Base-by-base conservation (phyloP, 1,140 invertebrate species). In the Meloidogyne hapla region DNA sequence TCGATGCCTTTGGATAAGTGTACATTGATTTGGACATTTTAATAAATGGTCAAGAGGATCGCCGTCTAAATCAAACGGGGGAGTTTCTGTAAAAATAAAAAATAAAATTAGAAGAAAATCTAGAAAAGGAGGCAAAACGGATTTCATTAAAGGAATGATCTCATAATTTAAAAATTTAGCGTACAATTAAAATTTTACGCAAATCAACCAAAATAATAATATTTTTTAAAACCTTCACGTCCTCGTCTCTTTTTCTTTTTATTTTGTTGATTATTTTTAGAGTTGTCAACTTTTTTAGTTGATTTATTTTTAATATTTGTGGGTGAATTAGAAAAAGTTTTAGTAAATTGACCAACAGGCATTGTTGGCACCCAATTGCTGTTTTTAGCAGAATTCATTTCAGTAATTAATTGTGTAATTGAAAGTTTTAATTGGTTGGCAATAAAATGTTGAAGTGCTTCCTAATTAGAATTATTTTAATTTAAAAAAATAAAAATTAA, bases 401-500 rank as follows among this genome's bases (percentile, higher is more conserved):
- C 48, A n/a, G 48, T 56, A 21, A 56, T 56, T 56, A 56, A 56
- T 21, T 56, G 48, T 8, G 48, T 56, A 6, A 56, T 56, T 4
- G 48, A 56, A 56, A 56, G 18, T 13, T n/a, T 56, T 56, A 56
- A 56, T 56, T 56, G 48, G n/a, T 56, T 56, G 4, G 48, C 48
- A 18, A 56, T 56, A 56, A 56, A 56, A 56, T 56, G 48, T 56
- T 56, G 48, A 56, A 56, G 48, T n/a, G 48, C 48, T n/a, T 56
- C 48, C 48, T 56, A 56, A 56, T 56, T 56, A 4, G 13, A 48
- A 56, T n/a, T n/a, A 56, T 5, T n/a, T 56, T 1, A 56, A n/a
- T n/a, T 56, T 56, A n/a, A 56, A 56, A 56, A 15, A 6, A 3
- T 48, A 48, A 56, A 48, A 48, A 42, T 12, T 42, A 12, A 8